Conservation (phyloP, 2,888 invertebrate genomes). For the Hypsopygia costalis region DNA sequence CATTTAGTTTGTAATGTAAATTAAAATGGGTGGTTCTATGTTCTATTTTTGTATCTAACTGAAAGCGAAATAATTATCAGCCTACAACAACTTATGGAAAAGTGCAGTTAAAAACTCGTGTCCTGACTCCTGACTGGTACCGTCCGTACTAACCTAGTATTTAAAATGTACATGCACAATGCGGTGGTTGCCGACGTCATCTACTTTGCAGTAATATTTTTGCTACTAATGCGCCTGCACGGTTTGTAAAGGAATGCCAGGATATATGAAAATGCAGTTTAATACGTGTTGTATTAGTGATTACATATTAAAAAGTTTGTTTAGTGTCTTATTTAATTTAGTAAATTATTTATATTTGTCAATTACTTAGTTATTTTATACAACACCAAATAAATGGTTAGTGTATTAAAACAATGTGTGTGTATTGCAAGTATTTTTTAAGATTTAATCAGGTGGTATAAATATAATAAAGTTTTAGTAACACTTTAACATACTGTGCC, state of each 20-base stretch:
- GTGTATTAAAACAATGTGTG: constrained; percentile 13
- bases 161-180: constrained; percentile 75
- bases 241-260: constrained; percentile 56
- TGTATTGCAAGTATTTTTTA: too few species aligned
- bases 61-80: too few species aligned
- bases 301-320: constrained; percentile 35
- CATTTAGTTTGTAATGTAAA: too few species aligned
- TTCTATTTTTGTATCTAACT: too few species aligned
- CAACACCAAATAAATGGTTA: constrained; percentile 36
- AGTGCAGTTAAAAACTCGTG: constrained; percentile 29
- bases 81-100: too few species aligned
- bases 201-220: constrained; percentile 77
- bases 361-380: constrained; percentile 33
- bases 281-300: constrained; percentile 48
- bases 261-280: constrained; percentile 67
- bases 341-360: constrained; percentile 24
- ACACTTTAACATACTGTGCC: too few species aligned
- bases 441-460: too few species aligned
- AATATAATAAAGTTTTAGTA: too few species aligned
- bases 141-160: constrained; percentile 65
- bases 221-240: constrained; percentile 74
- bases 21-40: too few species aligned
- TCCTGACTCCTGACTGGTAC: constrained; percentile 58
- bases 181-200: constrained; percentile 76
- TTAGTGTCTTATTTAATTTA: constrained; percentile 29